Base-by-base conservation (phyloP, 2,888 invertebrate species). In the Cacoxenus indagator region DNA sequence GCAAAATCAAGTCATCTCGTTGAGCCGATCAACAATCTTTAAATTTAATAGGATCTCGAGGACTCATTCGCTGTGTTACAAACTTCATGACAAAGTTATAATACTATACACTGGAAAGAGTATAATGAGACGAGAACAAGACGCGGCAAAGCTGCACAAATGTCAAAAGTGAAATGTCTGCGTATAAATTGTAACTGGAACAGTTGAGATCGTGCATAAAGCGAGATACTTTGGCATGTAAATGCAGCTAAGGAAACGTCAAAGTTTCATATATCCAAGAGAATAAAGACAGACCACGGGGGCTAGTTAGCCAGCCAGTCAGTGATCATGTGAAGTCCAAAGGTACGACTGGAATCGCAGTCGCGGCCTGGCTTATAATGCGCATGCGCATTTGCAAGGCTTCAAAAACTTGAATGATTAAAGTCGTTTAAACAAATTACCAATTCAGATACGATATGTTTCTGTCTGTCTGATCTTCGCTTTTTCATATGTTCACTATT, bases 391-490 rank as follows among this genome's bases (percentile, higher is more conserved):
- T 69, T 72, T 69, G 74, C 67, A 64, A 46, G n/a, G 73, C 70
- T 72, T 71, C 72, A 73, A n/a, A 51, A 51, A 51, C 51, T 73
- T 67, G 62, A 67, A 67, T 67, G 66, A 67, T 67, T 67, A 67
- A 67, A 67, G 62, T 67, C 64, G 67, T 67, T 67, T 67, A 62
- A 79, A 71, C 72, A 79, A 78, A 81, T 81, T 81, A 81, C 79
- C 82, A 81, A 81, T 81, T 78, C 81, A 81, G 81, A 81, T 82
- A 74, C 70, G 26, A 11, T 17, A 59, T 62, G 43, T 3, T 22
- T 59, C 8, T 57, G 27, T 17, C 17, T 26, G n/a, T 59, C 17
- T 45, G n/a, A 43, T 43, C n/a, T 62, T 37, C 24, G 24, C 43
- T 19, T 65, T 11, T 55, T 29, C 17, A 57, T 55, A 43, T 45